Conservation (phyloP, 2,113 vertebrate genomes). For the Elaphurus davidianus region DNA sequence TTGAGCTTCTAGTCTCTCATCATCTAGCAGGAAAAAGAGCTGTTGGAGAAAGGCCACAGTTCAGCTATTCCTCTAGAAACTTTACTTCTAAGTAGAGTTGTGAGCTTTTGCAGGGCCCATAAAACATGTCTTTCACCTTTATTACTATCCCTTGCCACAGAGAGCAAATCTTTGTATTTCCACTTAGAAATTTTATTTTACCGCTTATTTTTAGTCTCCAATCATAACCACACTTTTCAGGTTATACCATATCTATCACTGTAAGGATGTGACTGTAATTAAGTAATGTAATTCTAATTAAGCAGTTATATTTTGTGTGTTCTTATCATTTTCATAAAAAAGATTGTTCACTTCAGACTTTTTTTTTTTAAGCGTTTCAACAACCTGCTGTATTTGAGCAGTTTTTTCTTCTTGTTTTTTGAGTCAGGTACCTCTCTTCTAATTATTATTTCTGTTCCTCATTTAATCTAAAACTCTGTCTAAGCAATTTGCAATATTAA, state of each 20-base stretch:
- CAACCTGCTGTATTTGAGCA: not conserved
- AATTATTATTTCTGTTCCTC: constrained; percentile 8
- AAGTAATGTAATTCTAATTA: constrained; percentile 12
- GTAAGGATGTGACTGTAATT: not conserved
- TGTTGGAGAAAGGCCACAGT: not conserved
- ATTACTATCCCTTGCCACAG: not conserved
- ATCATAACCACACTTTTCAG: not conserved
- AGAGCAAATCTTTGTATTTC: not conserved
- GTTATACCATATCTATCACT: not conserved
- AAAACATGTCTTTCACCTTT: not conserved
- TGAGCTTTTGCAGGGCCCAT: not conserved
- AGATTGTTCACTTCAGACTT: not conserved
- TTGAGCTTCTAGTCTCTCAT: not conserved
- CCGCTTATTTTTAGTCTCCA: not conserved
- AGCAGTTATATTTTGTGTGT: not conserved
- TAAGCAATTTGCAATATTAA: constrained; percentile 36
- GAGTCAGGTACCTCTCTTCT: not conserved
- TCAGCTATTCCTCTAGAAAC: not conserved
- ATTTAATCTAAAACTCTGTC: constrained; percentile 30
- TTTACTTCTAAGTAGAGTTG: not conserved
- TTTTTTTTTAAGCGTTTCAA: not conserved
- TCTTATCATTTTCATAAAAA: not conserved
- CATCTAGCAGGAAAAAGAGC: not conserved
- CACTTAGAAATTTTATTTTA: not conserved
- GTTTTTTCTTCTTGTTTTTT: constrained; percentile 3